These are phyloP conservation scores for Luperina nickerlii DNA, from an alignment of 2,888 invertebrate species.

Conservation along the genomic window DNA sequence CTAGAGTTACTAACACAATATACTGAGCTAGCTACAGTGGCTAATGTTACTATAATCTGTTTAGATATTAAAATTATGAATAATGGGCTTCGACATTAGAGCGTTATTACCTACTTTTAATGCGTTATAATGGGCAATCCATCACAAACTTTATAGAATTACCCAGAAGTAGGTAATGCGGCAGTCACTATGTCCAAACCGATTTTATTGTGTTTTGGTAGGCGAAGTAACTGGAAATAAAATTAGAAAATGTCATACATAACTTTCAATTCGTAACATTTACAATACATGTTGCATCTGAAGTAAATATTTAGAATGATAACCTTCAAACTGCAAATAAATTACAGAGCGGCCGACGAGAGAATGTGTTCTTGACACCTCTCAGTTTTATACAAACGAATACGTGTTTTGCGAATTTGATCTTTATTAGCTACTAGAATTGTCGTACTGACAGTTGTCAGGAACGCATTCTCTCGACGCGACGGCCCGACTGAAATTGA, in stretches of 20 bases:
- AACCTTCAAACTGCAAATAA: not conserved
- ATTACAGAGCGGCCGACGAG: no score
- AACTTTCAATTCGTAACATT: not conserved
- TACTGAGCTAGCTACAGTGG: not conserved
- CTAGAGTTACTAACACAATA: conserved; percentile 24
- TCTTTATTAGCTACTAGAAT: not conserved
- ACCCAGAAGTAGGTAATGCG: not conserved
- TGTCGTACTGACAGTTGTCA: not conserved
- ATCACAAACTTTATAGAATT: conserved; percentile 27
- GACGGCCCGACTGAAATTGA: not conserved
- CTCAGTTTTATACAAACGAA: not conserved
- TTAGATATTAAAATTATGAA: conserved; percentile 51
- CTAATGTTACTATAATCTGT: conserved; percentile 49
- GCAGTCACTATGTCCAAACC: not conserved
- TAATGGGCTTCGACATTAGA: conserved; percentile 43
- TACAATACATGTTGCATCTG: not conserved
- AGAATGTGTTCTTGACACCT: not conserved
- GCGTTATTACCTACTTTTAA: not conserved
- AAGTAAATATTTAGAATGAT: not conserved
- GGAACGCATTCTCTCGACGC: not conserved
- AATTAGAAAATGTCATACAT: not conserved
- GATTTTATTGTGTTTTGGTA: not conserved
- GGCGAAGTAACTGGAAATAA: not conserved
- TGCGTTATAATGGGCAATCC: conserved; percentile 21
- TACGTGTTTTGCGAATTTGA: not conserved